Percentiles rank a stretch among this genome's conserved stretches.
Evolutionary conservation across 2,888 invertebrate genomes (phyloP).

Genomic region (Epinotia demarniana): DNA sequence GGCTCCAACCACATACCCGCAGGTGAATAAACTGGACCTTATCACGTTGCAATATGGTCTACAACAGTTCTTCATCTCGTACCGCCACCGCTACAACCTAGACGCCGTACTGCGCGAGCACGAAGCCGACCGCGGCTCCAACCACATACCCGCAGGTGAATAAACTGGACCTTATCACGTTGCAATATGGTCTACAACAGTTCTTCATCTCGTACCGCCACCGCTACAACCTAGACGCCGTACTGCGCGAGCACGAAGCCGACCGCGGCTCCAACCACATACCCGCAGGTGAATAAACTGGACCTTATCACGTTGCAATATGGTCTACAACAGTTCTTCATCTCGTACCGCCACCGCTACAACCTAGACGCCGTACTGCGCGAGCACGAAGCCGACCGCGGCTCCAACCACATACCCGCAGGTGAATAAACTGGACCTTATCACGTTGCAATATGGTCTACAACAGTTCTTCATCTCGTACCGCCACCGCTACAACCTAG

Average conservation of each 20-base stretch:
- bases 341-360: not conserved
- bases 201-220: constrained; percentile 97
- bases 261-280: constrained; percentile 87
- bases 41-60: not conserved
- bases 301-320: not conserved
- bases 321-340: too few relatives aligned
- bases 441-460: not conserved
- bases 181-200: too few relatives aligned
- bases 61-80: constrained; percentile 91
- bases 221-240: constrained; percentile 93
- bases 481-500: not conserved
- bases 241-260: constrained; percentile 93
- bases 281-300: constrained; percentile 30
- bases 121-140: constrained; percentile 89
- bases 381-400: constrained; percentile 93
- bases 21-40: not conserved
- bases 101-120: constrained; percentile 94
- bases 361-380: constrained; percentile 93
- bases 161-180: too few relatives aligned
- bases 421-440: not conserved
- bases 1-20: not conserved
- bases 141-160: constrained; percentile 64
- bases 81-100: constrained; percentile 94
- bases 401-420: constrained; percentile 74
- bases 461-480: not conserved